Evolutionary conservation across 2,888 invertebrate genomes (phyloP), one percentile per base, ranked within the genome.

Genomic region (Leucophenga montana): DNA sequence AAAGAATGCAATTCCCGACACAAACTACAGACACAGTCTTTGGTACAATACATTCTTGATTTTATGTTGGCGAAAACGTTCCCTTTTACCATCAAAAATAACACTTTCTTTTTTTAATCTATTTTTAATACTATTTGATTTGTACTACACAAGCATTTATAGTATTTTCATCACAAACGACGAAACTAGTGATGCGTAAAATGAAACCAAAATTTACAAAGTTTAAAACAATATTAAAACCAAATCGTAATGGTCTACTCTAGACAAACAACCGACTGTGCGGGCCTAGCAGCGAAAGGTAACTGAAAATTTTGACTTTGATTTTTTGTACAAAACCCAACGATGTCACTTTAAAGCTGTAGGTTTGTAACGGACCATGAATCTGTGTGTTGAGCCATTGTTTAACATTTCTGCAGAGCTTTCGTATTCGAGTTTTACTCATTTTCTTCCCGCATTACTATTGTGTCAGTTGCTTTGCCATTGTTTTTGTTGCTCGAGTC

Each of bases 21-120:
- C 84, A 95, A 90, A 85, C 93, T 92, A 89, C 95, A 95, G 80
- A 90, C 90, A 88, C 95, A 95, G 82, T 93, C 92, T 90, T 92
- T 91, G 83, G 91, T 90, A 90, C 94, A 94, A 90, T 91, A 92
- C 93, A 93, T 93, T 62, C 44, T 61, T 33, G 39, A n/a, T 31
- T 11, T 27, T 57, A 11, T n/a, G 18, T 18, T 57, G 39, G 11
- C 11, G 8, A 39, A 39, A 11, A 1, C 39, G 39, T 8, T 39
- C 11, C 1, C 1, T 39, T 39, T 39, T 27, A 27, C 27, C 2
- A 27, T 27, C 27, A 27, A 27, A 27, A 2, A 3, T 4, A 27
- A 3, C 27, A 27, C 53, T 53, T 14, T 53, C 9, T 14, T 50
- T 50, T 50, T 50, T 18, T 50, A 50, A 9, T 14, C 2, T 50